phyloP scores from a whole-genome alignment of 2,888 invertebrate species.

The Thera obeliscata region DNA sequence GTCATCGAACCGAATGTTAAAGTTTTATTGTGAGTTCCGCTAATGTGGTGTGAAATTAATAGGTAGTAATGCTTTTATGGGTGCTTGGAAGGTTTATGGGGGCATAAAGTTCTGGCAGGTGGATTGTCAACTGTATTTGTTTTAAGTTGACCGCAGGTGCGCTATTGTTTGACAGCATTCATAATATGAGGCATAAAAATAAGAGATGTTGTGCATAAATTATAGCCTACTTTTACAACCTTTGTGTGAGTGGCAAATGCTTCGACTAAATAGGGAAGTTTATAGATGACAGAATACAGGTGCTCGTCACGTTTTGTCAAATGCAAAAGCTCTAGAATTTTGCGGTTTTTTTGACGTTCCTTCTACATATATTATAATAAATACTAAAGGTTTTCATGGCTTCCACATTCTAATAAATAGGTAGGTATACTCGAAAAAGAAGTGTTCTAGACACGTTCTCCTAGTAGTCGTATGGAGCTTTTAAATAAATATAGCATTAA shows the following conservation, averaged over 20 bases:
- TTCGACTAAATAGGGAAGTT: slow-evolving; percentile 6
- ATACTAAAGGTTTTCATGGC: no score
- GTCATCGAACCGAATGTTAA: slow-evolving; percentile 76
- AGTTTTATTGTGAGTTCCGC: slow-evolving; percentile 84
- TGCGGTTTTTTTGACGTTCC: no score
- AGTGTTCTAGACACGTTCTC: no score
- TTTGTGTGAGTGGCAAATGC: slow-evolving; percentile 23
- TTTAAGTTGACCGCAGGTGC: slow-evolving; percentile 72
- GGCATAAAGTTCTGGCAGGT: slow-evolving; percentile 76
- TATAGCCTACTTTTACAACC: slow-evolving; percentile 35
- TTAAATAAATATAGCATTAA: no score
- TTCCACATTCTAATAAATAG: no score
- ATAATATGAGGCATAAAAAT: slow-evolving; percentile 48
- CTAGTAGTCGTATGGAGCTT: no score
- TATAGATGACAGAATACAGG: background rate
- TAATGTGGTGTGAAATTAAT: slow-evolving; percentile 85
- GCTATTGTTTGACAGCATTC: slow-evolving; percentile 56
- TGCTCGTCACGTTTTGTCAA: no score
- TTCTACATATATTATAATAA: background rate
- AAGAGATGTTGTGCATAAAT: slow-evolving; percentile 30
- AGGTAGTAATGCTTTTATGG: slow-evolving; percentile 84
- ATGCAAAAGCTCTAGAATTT: no score
- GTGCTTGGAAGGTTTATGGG: slow-evolving; percentile 79
- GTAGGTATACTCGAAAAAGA: no score
- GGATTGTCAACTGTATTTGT: slow-evolving; percentile 71